Percentiles rank a stretch among this genome's conserved stretches.
Evolutionary conservation across 2,113 vertebrate genomes (phyloP).

Genomic region (Platycercus adscitus): DNA sequence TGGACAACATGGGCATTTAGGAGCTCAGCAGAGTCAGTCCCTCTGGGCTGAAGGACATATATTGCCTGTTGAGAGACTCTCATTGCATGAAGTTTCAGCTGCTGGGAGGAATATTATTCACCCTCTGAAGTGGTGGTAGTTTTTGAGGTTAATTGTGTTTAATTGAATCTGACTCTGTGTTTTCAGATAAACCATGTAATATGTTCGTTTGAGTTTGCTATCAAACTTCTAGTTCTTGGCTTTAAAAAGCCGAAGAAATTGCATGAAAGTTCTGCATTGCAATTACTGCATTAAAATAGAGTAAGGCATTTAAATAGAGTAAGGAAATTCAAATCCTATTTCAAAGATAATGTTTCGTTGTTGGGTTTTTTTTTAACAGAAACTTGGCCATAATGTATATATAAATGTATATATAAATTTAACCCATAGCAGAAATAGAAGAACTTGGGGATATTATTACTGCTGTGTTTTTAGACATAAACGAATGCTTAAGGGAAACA

Average conservation of each 20-base stretch:
- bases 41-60: neutral
- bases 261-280: neutral
- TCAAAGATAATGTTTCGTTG: neutral
- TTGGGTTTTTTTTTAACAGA: neutral
- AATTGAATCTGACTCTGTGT: constrained; percentile 13
- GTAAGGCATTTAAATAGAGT: neutral
- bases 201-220: neutral
- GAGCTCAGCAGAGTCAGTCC: neutral
- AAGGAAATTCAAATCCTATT: neutral
- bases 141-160: constrained; percentile 27
- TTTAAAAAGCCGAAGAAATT: constrained; percentile 14
- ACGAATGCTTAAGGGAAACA: constrained; percentile 1
- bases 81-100: neutral
- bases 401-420: neutral
- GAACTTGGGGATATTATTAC: neutral
- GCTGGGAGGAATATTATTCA: neutral
- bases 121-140: neutral
- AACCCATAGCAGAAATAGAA: neutral
- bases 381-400: neutral
- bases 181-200: constrained; percentile 31
- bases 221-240: neutral
- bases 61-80: neutral
- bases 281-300: constrained; percentile 10
- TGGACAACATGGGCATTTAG: neutral
- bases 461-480: neutral